A percentile compares a stretch with the other conserved stretches of the same genome.
phyloP scores from a whole-genome alignment of 1,140 invertebrate genomes.

The Drosophila tropicalis region DNA sequence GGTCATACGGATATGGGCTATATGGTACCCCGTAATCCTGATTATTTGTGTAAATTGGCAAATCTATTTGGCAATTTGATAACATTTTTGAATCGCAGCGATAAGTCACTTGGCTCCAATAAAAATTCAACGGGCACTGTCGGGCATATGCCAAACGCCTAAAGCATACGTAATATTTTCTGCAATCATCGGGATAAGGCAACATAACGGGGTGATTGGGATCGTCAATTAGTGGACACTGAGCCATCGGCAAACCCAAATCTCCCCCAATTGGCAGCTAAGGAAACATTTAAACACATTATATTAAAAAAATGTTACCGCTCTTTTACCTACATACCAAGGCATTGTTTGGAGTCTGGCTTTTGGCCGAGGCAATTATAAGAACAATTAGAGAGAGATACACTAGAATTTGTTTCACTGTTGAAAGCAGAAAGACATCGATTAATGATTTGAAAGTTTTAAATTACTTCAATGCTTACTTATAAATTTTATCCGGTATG shows the following conservation, averaged over 20 bases:
- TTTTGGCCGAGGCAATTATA: background rate
- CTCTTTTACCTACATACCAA: background rate
- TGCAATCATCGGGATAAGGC: slow-evolving; percentile 50
- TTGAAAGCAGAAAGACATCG: background rate
- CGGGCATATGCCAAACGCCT: slow-evolving; percentile 20
- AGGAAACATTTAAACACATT: background rate
- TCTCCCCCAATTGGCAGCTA: slow-evolving; percentile 10
- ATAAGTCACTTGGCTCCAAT: slow-evolving; percentile 56
- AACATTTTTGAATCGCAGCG: slow-evolving; percentile 55
- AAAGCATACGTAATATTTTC: slow-evolving; percentile 53
- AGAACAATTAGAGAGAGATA: slow-evolving; percentile 14
- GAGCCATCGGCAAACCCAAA: background rate
- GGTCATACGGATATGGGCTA: slow-evolving; percentile 28
- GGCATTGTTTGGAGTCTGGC: background rate
- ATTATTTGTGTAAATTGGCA: background rate
- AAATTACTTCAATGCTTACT: slow-evolving; percentile 13
- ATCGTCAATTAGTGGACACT: slow-evolving; percentile 58
- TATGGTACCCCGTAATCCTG: slow-evolving; percentile 17
- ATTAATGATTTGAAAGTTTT: background rate
- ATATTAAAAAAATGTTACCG: background rate
- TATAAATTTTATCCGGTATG: slow-evolving; percentile 5
- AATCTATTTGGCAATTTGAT: slow-evolving; percentile 31
- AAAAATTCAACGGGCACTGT: slow-evolving; percentile 56
- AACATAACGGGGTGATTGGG: slow-evolving; percentile 46
- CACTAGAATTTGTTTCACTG: slow-evolving; percentile 18